Evolutionary conservation across 1,140 invertebrate species (phyloP).

Genomic region (Pseudobourletiella spinata): DNA sequence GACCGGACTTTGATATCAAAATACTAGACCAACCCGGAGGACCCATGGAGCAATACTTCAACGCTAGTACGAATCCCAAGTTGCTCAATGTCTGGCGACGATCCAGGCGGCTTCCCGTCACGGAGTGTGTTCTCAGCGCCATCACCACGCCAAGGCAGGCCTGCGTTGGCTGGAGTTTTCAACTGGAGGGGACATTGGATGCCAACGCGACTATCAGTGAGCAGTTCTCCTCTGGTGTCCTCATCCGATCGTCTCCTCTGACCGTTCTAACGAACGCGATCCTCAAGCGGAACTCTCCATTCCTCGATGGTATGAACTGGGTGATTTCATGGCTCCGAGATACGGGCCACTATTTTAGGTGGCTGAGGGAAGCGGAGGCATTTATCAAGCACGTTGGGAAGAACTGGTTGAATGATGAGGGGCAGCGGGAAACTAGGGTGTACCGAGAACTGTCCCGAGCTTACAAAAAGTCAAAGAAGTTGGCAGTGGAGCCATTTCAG

Average conservation of each 20-base stretch:
- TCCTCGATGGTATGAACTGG: neutral
- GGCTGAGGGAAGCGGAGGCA: neutral
- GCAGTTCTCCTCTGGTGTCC: neutral
- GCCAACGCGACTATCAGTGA: neutral
- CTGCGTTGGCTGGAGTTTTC: neutral
- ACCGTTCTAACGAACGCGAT: neutral
- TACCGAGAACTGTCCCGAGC: neutral
- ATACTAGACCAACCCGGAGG: neutral
- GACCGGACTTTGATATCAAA: neutral
- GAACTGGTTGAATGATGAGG: neutral
- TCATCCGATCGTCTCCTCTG: neutral
- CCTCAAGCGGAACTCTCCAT: neutral
- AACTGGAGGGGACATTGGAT: neutral
- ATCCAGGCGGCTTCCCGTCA: neutral
- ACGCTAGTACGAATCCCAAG: neutral
- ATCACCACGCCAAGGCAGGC: neutral
- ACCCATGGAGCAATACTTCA: neutral
- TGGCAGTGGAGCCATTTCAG: neutral
- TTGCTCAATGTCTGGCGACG: neutral
- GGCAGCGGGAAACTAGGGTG: neutral
- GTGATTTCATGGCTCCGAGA: neutral
- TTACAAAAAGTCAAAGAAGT: neutral
- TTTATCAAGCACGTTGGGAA: neutral
- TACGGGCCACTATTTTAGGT: neutral
- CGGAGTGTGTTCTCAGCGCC: neutral